Percentiles rank a stretch among this genome's conserved stretches.
Evolutionary conservation across 2,888 invertebrate species (phyloP).

Genomic region (Eupithecia pulchellata): DNA sequence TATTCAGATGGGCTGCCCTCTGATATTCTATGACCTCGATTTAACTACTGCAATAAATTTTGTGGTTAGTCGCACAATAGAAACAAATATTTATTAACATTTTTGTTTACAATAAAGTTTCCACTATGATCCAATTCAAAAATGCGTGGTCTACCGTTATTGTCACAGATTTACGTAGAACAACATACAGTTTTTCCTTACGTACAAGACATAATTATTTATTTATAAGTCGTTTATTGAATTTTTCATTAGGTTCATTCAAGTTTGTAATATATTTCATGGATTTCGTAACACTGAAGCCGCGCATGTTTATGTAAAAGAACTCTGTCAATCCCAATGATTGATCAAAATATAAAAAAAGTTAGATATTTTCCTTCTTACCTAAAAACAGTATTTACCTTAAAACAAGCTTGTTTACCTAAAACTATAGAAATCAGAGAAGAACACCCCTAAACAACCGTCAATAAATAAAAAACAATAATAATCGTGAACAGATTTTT

Average conservation of each 20-base stretch:
- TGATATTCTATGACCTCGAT: conserved; percentile 2
- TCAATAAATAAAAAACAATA: too few relatives aligned
- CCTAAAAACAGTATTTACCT: too few relatives aligned
- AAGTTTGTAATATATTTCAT: too few relatives aligned
- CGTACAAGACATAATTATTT: too few relatives aligned
- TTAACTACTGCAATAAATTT: background rate
- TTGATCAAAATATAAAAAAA: too few relatives aligned
- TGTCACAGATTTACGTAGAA: background rate
- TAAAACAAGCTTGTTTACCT: background rate
- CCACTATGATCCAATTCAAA: background rate
- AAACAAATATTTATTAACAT: background rate
- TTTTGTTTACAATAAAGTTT: background rate
- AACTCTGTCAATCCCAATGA: too few relatives aligned
- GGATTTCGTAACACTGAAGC: too few relatives aligned
- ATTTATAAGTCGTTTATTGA: too few relatives aligned
- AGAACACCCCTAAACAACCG: background rate
- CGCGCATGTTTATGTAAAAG: too few relatives aligned
- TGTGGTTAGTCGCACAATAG: background rate
- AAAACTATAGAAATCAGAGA: background rate
- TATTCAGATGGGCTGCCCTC: conserved; percentile 17
- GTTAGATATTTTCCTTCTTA: too few relatives aligned
- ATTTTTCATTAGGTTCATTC: background rate
- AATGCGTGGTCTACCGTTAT: background rate
- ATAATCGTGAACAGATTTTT: background rate
- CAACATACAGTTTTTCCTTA: too few relatives aligned